Conservation (phyloP, 2,113 vertebrate species). For the Holacanthus passer region DNA sequence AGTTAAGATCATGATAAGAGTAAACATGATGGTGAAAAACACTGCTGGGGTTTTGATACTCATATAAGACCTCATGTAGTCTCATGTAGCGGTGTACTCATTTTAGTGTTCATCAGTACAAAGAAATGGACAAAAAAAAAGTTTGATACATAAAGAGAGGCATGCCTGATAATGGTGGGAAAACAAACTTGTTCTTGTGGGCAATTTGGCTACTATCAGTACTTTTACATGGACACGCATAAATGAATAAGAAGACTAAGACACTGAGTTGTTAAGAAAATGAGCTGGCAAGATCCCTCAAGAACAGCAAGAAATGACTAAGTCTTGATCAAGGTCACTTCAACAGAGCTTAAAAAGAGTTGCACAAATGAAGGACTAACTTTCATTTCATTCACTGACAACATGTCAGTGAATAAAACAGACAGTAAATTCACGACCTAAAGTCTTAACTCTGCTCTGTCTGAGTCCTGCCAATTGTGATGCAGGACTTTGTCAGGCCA, state of each 20-base stretch:
- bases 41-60: background rate
- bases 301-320: background rate
- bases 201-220: background rate
- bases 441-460: background rate
- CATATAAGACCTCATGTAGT: background rate
- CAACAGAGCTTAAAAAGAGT: background rate
- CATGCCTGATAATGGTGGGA: no score
- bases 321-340: background rate
- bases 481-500: conserved; percentile 1
- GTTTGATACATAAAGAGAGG: no score
- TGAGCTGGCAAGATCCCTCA: background rate
- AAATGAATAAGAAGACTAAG: no score
- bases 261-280: background rate
- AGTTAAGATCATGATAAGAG: background rate
- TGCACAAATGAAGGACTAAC: background rate
- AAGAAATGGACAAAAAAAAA: no score
- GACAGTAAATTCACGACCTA: background rate
- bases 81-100: no score
- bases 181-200: no score
- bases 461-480: background rate
- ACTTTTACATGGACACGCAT: no score
- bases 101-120: background rate
- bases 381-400: no score
- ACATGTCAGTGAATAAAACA: no score
- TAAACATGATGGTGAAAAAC: background rate